phyloP scores from a whole-genome alignment of 2,797 vertebrate species.

The Hypotaenidia philippensis region DNA sequence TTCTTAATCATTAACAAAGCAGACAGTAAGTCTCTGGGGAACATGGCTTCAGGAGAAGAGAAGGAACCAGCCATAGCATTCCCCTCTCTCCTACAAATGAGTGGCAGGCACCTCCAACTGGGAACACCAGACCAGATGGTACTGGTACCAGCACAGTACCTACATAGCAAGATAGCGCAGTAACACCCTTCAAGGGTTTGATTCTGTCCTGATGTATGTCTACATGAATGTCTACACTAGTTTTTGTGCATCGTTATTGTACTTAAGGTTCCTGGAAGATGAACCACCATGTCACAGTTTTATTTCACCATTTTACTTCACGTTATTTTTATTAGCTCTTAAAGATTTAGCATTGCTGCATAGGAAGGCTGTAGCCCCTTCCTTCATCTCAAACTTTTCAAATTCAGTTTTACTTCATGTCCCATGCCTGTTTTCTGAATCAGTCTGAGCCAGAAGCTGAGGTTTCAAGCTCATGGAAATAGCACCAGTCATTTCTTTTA shows the following conservation, averaged over 20 bases:
- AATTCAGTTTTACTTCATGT: neutral
- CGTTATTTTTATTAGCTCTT: neutral
- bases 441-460: neutral
- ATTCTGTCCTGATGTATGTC: neutral
- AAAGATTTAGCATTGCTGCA: neutral
- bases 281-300: neutral
- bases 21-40: slow-evolving; percentile 33
- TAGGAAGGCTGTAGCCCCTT: neutral
- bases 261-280: neutral
- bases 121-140: neutral
- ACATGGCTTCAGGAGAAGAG: neutral
- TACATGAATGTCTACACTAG: neutral
- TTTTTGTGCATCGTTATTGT: neutral
- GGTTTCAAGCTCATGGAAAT: neutral
- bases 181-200: neutral
- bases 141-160: neutral
- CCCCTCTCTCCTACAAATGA: neutral
- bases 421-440: neutral
- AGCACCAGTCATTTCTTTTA: neutral
- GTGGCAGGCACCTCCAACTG: neutral
- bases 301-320: neutral
- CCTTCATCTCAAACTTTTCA: neutral
- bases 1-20: slow-evolving; percentile 66
- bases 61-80: neutral
- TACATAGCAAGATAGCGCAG: neutral